Base-by-base conservation (phyloP, 2,888 invertebrate genomes). In the Drosophila prostipennis region DNA sequence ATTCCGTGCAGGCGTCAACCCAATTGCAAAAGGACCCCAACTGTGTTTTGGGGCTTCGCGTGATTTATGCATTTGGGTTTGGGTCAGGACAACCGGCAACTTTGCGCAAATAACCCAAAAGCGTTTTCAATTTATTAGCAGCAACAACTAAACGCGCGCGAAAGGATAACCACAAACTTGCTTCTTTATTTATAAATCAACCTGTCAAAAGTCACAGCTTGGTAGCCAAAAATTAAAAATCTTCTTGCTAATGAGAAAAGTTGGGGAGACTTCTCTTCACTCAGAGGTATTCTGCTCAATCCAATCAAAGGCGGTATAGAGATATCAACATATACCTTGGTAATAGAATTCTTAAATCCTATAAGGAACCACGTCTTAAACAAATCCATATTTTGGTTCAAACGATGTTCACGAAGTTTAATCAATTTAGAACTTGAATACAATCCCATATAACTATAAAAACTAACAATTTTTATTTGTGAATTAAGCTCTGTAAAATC, bases 31-130 rank as follows among this genome's bases (percentile, higher is more conserved):
- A 42, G 63, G 39, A 52, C 51, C 51, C 52, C 73, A 40, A 46
- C 58, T 59, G 64, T 64, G 75, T 55, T 71, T 59, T 54, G 70
- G 72, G 77, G 45, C 69, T 76, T 54, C 71, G 71, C 64, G 80
- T 80, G 87, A 80, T 86, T 80, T 80, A 80, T 80, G 87, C 83
- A 80, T 78, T 86, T 76, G 80, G 80, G 80, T 52, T 55, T 52
- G 60, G 48, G 80, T 76, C 52, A 77, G 63, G 52, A 29, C 29
- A 48, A 49, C 48, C 67, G 79, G 68, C 60, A 55, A 77, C 68
- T 53, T 84, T 79, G 56, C 54, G 69, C 77, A 79, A 74, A 77
- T 72, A 81, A 82, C 80, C 70, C 70, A 58, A 61, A 52, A 76
- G 69, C 52, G 70, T 64, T 71, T 54, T 52, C 76, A 78, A 86